Conservation (phyloP, 2,888 invertebrate species). For the Piscicola geometra region DNA sequence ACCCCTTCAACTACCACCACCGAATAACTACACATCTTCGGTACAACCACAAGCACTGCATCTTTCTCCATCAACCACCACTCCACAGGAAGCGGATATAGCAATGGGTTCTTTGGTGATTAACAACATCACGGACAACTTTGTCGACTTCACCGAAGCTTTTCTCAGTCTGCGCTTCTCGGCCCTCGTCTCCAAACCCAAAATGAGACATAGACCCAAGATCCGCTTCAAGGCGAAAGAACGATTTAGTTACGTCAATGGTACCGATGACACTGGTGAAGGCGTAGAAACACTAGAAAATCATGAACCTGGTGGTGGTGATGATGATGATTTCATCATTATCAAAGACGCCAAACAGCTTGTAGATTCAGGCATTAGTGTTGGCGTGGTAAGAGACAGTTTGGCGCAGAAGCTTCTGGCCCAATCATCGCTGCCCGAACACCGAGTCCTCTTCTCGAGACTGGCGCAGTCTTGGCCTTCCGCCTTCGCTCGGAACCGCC, state of each 20-base stretch:
- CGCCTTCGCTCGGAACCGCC: conserved; percentile 38
- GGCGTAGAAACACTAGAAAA: not conserved
- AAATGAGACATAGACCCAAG: not conserved
- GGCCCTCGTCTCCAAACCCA: conserved; percentile 38
- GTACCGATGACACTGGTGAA: not conserved
- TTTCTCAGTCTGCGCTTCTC: conserved; percentile 42
- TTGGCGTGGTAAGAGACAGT: conserved; percentile 39
- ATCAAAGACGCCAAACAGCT: conserved; percentile 39
- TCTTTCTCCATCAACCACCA: not conserved
- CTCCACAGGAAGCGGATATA: conserved; percentile 42
- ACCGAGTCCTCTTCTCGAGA: conserved; percentile 38
- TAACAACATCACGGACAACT: conserved; percentile 34
- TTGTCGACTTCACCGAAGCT: conserved; percentile 43
- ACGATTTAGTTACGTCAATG: not conserved
- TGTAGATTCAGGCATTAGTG: conserved; percentile 37
- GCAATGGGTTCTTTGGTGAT: conserved; percentile 42
- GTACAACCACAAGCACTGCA: no score
- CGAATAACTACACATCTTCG: no score
- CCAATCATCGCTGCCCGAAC: conserved; percentile 25
- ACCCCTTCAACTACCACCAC: no score
- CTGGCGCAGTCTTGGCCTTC: conserved; percentile 41
- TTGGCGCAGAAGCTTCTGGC: conserved; percentile 34
- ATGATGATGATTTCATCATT: not conserved
- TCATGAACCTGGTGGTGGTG: not conserved
- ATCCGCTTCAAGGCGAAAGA: not conserved